Evolutionary conservation across 2,797 vertebrate species (phyloP), one percentile per base, ranked within the genome.

Genomic region (Pyrrhura leucotis): DNA sequence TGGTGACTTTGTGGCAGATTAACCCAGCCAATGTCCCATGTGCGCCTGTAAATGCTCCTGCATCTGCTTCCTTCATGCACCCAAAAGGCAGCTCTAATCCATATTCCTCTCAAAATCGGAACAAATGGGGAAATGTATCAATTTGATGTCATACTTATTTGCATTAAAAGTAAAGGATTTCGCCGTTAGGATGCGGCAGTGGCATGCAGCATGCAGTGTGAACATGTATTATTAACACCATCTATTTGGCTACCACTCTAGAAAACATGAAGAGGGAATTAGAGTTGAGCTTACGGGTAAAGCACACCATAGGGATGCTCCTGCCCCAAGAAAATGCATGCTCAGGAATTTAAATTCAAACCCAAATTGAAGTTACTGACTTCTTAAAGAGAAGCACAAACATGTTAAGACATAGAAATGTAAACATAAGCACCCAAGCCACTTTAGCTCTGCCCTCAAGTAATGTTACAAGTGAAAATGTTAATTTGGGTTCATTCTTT

Each of bases 121-220:
- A 53, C 8, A 62, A 81, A 89, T 33, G 33, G 63, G 61, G 6
- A 85, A 79, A 85, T 18, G 4, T 15, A 61, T 56, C 59, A 3
- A 39, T 73, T 71, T 61, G 18, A 39, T 67, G 5, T 14, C 14
- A 1, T 29, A 15, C 12, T 75, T 85, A 63, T 50, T 44, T 89
- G 74, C 56, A 54, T 65, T 75, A 59, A 22, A 82, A 79, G 76
- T 12, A 59, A 83, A 81, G 56, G 51, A 62, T 58, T 86, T 86
- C 25, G 78, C 45, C 12, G 12, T 68, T 50, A 58, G 76, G 35
- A 72, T 45, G 63, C 1, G 4, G 20, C 4, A 9, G 65, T 1
- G 14, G 82, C 1, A 0, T 10, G 1, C 61, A 89, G 67, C 4
- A 0, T 19, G 75, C 3, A 8, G 56, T n/a, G 65, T 33, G 21